Evolutionary conservation across 2,797 vertebrate species (phyloP), one percentile per base, ranked within the genome.

Genomic region (Siniperca scherzeri): DNA sequence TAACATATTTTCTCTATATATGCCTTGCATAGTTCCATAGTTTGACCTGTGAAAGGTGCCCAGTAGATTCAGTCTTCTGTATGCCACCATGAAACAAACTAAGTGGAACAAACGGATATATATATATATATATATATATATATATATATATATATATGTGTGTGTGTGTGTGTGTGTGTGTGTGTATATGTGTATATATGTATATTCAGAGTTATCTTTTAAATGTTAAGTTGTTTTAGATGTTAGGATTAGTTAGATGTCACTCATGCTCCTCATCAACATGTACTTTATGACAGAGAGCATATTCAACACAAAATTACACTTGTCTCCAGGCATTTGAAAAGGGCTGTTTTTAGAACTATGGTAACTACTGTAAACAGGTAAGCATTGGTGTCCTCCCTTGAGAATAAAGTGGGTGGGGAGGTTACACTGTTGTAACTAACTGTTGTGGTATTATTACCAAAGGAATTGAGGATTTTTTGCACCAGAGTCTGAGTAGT

Each of bases 291-390:
- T 60, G 17, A 40, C 7, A 25, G 22, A 68, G 19, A 66, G 14
- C 2, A 55, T 25, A 53, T 19, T 69, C 17, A 19, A 59, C 25
- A 12, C 33, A 9, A 19, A 64, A 19, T 36, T 46, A 38, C 27
- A 17, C 36, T 7, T 22, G 61, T 61, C 33, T 25, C 64, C 3
- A 17, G 59, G 53, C 13, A 7, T 64, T 65, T 70, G 60, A 44
- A 8, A 52, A 25, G 55, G 3, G 48, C 21, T 75, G 57, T 81
- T 88, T 88, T 85, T 82, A 83, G 46, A 62, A 1, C 17, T 7
- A 16, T 55, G 21, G 36, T n/a, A 33, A n/a, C 52, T 56, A 40
- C 17, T 56, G 48, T 78, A 70, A 83, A 75, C 66, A 60, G n/a
- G 40, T 84, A 21, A 33, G 12, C 5, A 5, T 21, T 11, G 14